Percentiles rank a stretch among this genome's conserved stretches.
phyloP scores from a whole-genome alignment of 2,888 invertebrate genomes.

The Cataglyphis rosenhaueri region DNA sequence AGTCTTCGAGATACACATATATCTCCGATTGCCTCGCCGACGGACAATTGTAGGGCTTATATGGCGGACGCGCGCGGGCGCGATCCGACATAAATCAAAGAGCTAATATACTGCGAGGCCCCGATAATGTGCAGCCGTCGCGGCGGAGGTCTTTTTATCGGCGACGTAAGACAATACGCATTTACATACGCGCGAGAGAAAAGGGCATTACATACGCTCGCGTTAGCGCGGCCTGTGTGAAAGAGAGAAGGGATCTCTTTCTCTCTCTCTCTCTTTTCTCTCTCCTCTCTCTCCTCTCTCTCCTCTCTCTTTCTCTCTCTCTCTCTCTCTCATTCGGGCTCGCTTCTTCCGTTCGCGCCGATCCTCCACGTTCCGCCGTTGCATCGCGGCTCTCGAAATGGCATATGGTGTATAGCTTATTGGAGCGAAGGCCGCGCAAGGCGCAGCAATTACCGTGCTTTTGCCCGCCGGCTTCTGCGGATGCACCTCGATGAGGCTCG shows the following conservation, averaged over 20 bases:
- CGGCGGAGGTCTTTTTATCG: conserved; percentile 83
- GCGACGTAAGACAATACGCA: conserved; percentile 83
- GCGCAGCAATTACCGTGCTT: conserved; percentile 81
- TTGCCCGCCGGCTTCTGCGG: conserved; percentile 78
- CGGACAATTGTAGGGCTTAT: conserved; percentile 82
- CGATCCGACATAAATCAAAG: conserved; percentile 84
- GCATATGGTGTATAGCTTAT: conserved; percentile 77
- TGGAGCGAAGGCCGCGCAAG: conserved; percentile 74
- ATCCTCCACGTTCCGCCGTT: conserved; percentile 28
- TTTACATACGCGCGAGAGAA: conserved; percentile 82
- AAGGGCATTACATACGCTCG: conserved; percentile 65
- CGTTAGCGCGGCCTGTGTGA: conserved; percentile 60
- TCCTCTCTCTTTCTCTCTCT: conserved; percentile 1
- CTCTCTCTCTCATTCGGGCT: neutral
- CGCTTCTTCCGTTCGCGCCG: conserved; percentile 48
- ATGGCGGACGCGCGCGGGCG: conserved; percentile 70
- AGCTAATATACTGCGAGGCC: conserved; percentile 82
- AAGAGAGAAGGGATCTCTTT: conserved; percentile 35
- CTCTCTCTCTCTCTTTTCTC: neutral
- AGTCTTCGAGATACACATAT: conserved; percentile 50
- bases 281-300: neutral
- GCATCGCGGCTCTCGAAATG: conserved; percentile 40
- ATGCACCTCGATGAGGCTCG: conserved; percentile 64
- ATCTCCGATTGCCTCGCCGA: conserved; percentile 54
- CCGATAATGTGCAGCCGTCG: conserved; percentile 80